These are phyloP conservation scores for Drosophila pachea DNA, from an alignment of 1,140 invertebrate species.

Conservation along the genomic window DNA sequence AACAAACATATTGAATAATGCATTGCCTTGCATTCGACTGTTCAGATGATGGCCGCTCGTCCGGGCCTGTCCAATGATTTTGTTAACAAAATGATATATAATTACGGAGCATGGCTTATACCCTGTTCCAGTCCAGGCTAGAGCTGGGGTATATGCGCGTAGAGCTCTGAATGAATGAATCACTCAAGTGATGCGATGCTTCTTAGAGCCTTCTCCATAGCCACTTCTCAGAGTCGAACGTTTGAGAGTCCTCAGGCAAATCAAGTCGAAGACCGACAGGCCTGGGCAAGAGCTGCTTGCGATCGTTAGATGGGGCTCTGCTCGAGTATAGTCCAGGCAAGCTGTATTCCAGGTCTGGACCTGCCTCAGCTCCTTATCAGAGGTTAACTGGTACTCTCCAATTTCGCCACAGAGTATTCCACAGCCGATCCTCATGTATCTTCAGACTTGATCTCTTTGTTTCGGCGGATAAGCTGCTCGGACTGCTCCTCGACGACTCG, in stretches of 20 bases:
- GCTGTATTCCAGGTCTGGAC: too few relatives aligned
- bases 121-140: neutral
- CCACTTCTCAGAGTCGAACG: too few relatives aligned
- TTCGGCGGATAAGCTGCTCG: slow-evolving; percentile 4
- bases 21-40: slow-evolving; percentile 32
- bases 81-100: slow-evolving; percentile 68
- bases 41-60: neutral
- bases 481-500: slow-evolving; percentile 5
- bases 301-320: too few relatives aligned
- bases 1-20: slow-evolving; percentile 66
- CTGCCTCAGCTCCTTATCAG: too few relatives aligned
- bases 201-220: too few relatives aligned
- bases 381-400: too few relatives aligned
- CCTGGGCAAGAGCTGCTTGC: too few relatives aligned
- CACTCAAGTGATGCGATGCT: too few relatives aligned
- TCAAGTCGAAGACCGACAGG: too few relatives aligned
- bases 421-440: neutral
- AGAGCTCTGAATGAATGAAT: too few relatives aligned
- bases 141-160: neutral
- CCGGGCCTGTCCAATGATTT: slow-evolving; percentile 45
- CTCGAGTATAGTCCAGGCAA: too few relatives aligned
- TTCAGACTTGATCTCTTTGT: neutral
- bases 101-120: slow-evolving; percentile 12
- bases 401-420: slow-evolving; percentile 7
- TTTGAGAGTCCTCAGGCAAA: too few relatives aligned